Conservation (phyloP, 2,888 invertebrate species). For the Allacma fusca region DNA sequence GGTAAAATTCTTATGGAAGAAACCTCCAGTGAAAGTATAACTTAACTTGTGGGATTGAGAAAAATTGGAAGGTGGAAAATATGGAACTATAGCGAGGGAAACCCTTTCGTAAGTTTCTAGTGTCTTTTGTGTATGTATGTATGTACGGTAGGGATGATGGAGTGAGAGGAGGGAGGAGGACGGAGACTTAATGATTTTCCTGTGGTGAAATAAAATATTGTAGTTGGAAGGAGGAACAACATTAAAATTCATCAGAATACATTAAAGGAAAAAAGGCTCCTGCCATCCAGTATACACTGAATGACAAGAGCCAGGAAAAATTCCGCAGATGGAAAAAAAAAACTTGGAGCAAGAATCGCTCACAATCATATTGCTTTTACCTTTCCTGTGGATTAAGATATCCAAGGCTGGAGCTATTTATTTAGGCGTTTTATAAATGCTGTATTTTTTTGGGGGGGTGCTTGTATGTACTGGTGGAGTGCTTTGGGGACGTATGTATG, state of each 20-base stretch:
- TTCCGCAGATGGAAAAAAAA: background rate
- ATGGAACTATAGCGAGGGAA: no score
- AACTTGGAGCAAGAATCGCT: background rate
- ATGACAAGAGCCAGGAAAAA: background rate
- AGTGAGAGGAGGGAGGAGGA: slow-evolving; percentile 31
- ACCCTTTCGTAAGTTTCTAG: background rate
- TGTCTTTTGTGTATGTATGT: background rate
- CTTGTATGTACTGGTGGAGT: no score
- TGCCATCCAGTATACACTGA: background rate
- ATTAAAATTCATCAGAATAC: slow-evolving; percentile 56
- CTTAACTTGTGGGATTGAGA: no score
- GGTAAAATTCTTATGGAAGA: no score
- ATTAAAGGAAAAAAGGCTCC: slow-evolving; percentile 46
- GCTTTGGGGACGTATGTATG: no score
- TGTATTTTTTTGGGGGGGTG: background rate
- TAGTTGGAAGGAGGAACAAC: slow-evolving; percentile 44
- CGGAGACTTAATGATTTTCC: slow-evolving; percentile 49
- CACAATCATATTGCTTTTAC: no score
- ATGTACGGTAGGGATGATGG: slow-evolving; percentile 5
- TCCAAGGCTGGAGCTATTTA: no score
- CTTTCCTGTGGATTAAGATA: background rate
- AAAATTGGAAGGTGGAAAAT: no score
- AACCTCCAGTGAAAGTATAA: no score
- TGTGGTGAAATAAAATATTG: slow-evolving; percentile 53
- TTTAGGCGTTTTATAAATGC: no score